Percentiles rank a stretch among this genome's conserved stretches.
Evolutionary conservation across 2,113 vertebrate genomes (phyloP).

Genomic region (Alces alces): DNA sequence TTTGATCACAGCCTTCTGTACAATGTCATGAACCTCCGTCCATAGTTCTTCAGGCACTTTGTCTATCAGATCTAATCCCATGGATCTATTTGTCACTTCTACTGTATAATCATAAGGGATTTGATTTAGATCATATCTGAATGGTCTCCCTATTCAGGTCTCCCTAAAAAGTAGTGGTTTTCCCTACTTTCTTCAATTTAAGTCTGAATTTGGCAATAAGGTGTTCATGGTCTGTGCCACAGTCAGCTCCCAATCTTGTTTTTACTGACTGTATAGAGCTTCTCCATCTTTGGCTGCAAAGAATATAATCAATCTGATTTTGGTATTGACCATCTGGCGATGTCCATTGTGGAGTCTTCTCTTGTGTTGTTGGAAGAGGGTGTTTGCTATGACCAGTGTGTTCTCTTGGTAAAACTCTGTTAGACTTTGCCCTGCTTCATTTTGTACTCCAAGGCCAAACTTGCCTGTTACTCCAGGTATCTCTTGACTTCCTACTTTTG

Average conservation of each 20-base stretch:
- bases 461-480: background rate
- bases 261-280: background rate
- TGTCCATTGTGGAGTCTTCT: background rate
- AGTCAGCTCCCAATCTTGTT: background rate
- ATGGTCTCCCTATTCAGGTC: background rate
- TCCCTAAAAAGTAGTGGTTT: background rate
- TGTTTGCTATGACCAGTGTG: background rate
- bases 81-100: background rate
- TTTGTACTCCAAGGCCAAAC: background rate
- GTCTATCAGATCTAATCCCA: background rate
- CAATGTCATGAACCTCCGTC: background rate
- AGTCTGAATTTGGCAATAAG: background rate
- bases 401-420: background rate
- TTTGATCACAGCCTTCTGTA: background rate
- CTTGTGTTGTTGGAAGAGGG: background rate
- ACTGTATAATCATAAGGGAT: background rate
- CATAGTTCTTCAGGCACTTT: background rate
- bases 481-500: background rate
- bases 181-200: background rate
- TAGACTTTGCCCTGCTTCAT: background rate
- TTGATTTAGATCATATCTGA: background rate
- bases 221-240: background rate
- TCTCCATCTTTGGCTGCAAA: background rate
- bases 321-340: background rate
- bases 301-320: background rate